A percentile compares a stretch with the other conserved stretches of the same genome.
Evolutionary conservation across 2,888 invertebrate genomes (phyloP).

Genomic region (Melieria omissa): DNA sequence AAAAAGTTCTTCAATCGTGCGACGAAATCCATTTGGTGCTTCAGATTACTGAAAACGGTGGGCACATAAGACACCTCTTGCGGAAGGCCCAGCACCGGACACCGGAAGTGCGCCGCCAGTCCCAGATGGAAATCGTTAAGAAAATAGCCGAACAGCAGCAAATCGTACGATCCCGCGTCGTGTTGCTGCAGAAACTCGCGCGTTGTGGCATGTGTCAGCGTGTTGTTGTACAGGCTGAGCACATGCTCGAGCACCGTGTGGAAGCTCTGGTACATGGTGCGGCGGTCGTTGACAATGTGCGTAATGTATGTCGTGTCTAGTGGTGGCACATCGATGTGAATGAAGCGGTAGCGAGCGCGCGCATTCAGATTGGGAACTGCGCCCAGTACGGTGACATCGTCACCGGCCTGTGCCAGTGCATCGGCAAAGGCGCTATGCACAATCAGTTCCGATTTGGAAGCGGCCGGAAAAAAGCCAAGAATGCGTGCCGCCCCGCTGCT

Average conservation of each 20-base stretch:
- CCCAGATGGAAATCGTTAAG: conserved; percentile 60
- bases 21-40: conserved; percentile 47
- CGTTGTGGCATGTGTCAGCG: conserved; percentile 40
- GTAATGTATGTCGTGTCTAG: conserved; percentile 31
- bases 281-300: conserved; percentile 41
- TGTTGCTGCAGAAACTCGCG: conserved; percentile 46
- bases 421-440: conserved; percentile 56
- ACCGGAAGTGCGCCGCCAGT: conserved; percentile 57
- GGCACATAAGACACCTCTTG: conserved; percentile 53
- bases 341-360: conserved; percentile 48
- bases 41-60: conserved; percentile 30
- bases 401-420: conserved; percentile 55
- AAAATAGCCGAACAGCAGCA: conserved; percentile 57
- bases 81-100: conserved; percentile 57
- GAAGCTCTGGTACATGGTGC: conserved; percentile 43
- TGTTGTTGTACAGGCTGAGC: conserved; percentile 34
- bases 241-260: conserved; percentile 16
- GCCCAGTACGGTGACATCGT: conserved; percentile 57
- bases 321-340: conserved; percentile 34
- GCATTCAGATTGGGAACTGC: conserved; percentile 44
- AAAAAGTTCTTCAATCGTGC: conserved; percentile 47
- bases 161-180: conserved; percentile 51
- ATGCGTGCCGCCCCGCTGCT: conserved; percentile 50
- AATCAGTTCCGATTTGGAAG: conserved; percentile 58
- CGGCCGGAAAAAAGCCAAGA: conserved; percentile 53